Base-by-base conservation (phyloP, 2,888 invertebrate genomes). In the Agrochola lota region DNA sequence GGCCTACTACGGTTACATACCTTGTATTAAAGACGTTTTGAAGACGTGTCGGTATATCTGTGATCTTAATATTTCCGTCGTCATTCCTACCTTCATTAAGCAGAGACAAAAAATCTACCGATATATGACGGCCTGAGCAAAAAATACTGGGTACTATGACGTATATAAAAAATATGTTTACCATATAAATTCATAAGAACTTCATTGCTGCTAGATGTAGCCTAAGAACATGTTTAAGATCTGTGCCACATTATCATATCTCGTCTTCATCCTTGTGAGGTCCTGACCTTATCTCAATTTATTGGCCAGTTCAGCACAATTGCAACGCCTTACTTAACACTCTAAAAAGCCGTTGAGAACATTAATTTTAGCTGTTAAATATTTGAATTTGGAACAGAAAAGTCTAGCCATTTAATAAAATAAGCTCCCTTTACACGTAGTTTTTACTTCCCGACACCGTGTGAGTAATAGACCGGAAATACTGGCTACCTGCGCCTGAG, bases 381-480 rank as follows among this genome's bases (percentile, higher is more conserved):
- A 64, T 72, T 66, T 52, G 6, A 76, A 77, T 73, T 60, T 70
- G 49, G 52, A 81, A 67, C 59, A 63, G 62, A 55, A 84, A 85
- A 30, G 60, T 74, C 26, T 62, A 74, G 66, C 70, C 43, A 52
- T 79, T 77, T 80, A 80, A 84, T 76, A 52, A 66, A 59, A 59
- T 30, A 59, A 70, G 69, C 20, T 73, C 71, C 78, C 83, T 81
- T 77, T n/a, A 66, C 80, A 78, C 57, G 64, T 69, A 78, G 81
- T 85, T 87, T 85, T 74, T 81, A 80, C 81, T 85, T 87, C 85
- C 85, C 66, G 60, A 60, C 74, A 71, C 71, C 43, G 63, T 75
- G 86, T 90, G 90, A 78, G 90, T 87, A 89, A 87, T 86, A 86
- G 89, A 89, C 91, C 91, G 92, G 92, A 92, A 90, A 91, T 80